Conservation (phyloP, 2,888 invertebrate genomes). For the Drosophila multiciliata region DNA sequence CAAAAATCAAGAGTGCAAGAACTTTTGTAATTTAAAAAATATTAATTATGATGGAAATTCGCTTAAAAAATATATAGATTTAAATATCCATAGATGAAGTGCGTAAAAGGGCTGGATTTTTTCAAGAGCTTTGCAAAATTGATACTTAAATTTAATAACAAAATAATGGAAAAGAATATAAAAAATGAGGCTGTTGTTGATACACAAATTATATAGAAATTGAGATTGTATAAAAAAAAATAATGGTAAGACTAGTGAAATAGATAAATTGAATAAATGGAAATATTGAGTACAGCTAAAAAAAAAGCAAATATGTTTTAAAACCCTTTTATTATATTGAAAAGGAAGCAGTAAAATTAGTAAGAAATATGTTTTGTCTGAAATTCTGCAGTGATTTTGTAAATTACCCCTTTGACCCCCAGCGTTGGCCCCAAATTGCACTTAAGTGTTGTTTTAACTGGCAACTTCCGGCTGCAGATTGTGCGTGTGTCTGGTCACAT, state of each 20-base stretch:
- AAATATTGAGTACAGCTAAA: not conserved
- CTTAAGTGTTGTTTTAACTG: conserved; percentile 68
- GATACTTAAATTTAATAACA: not conserved
- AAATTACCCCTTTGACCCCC: not conserved
- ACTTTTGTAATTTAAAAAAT: too few relatives aligned
- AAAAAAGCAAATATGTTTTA: not conserved
- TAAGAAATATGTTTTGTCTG: not conserved
- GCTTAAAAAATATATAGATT: not conserved
- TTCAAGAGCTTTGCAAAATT: not conserved
- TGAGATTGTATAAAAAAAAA: not conserved
- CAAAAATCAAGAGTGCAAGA: too few relatives aligned
- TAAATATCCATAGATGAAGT: too few relatives aligned
- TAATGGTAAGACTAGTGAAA: not conserved
- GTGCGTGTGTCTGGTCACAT: conserved; percentile 56
- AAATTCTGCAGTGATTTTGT: not conserved
- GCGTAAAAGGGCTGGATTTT: not conserved
- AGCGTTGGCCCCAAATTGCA: conserved; percentile 54
- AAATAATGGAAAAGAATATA: not conserved
- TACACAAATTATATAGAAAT: not conserved
- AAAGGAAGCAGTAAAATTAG: not conserved
- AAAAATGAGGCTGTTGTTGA: not conserved
- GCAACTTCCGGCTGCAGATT: conserved; percentile 62
- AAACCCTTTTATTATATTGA: not conserved
- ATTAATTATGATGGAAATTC: not conserved
- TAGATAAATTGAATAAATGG: not conserved